Percentiles rank a stretch among this genome's conserved stretches.
Evolutionary conservation across 1,140 invertebrate species (phyloP).

Genomic region (Drosophila sechellia): DNA sequence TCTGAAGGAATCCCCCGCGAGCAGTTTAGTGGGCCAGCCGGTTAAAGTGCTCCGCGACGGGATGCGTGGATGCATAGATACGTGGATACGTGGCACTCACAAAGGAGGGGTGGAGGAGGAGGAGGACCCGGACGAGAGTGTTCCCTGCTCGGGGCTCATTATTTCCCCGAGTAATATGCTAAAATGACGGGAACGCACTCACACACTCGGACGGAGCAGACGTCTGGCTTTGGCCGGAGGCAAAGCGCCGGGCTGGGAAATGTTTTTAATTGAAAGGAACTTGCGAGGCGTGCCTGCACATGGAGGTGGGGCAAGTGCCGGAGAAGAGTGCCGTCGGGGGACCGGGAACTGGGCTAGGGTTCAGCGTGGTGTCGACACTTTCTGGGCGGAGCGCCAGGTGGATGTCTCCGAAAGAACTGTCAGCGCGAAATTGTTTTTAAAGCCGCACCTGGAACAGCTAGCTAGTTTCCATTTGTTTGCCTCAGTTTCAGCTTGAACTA

Average conservation of each 20-base stretch:
- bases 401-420: conserved; percentile 27
- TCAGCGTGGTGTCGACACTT: conserved; percentile 39
- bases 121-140: conserved; percentile 8
- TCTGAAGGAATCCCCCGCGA: conserved; percentile 33
- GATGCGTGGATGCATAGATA: conserved; percentile 15
- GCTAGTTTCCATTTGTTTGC: conserved; percentile 41
- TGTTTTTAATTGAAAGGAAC: conserved; percentile 64
- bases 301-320: conserved; percentile 8
- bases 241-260: conserved; percentile 52
- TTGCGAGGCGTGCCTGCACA: conserved; percentile 51
- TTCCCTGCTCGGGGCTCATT: conserved; percentile 49
- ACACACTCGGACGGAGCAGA: conserved; percentile 16
- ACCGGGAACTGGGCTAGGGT: conserved; percentile 24
- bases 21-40: conserved; percentile 21
- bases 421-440: conserved; percentile 40
- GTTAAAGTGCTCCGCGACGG: conserved; percentile 26
- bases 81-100: conserved; percentile 1
- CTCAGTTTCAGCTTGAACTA: conserved; percentile 16
- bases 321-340: not conserved
- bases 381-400: conserved; percentile 21
- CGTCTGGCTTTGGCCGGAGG: conserved; percentile 45
- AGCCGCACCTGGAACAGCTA: conserved; percentile 27
- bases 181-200: conserved; percentile 54
- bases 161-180: conserved; percentile 61
- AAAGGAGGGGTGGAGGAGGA: conserved; percentile 8